phyloP scores from a whole-genome alignment of 1,140 invertebrate genomes.

The Pygmarrhopalites habei region DNA sequence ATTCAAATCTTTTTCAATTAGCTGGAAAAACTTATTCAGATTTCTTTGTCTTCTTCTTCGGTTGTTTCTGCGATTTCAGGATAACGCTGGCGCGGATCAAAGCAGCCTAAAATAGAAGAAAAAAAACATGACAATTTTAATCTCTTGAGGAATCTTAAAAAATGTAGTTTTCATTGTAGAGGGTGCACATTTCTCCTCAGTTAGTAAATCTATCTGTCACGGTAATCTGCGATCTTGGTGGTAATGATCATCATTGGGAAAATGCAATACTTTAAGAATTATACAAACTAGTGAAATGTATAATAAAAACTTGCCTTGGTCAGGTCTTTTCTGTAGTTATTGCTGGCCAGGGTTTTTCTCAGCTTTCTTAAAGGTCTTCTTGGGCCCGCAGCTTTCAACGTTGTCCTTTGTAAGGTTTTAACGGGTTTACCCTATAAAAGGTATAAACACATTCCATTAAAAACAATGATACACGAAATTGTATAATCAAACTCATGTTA shows the following conservation, averaged over 20 bases:
- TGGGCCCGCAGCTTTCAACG: slow-evolving; percentile 70
- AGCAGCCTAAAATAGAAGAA: slow-evolving; percentile 58
- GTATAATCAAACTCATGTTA: too few species aligned
- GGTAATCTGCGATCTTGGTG: slow-evolving; percentile 33
- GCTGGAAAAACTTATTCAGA: slow-evolving; percentile 53
- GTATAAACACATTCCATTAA: slow-evolving; percentile 26
- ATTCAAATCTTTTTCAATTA: neutral
- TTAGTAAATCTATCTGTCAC: slow-evolving; percentile 17
- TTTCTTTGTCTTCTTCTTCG: slow-evolving; percentile 72
- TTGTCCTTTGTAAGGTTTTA: slow-evolving; percentile 60
- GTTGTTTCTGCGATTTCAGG: slow-evolving; percentile 76
- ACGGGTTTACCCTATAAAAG: slow-evolving; percentile 61
- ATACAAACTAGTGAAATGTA: slow-evolving; percentile 2
- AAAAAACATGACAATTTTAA: slow-evolving; percentile 2
- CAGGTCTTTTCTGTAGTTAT: slow-evolving; percentile 80
- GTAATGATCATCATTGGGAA: slow-evolving; percentile 29
- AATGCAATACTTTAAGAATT: neutral
- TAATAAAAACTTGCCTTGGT: slow-evolving; percentile 57
- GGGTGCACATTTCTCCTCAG: too few species aligned
- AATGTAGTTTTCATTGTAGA: too few species aligned
- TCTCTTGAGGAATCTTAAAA: too few species aligned
- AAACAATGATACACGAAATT: neutral
- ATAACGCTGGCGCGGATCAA: slow-evolving; percentile 84
- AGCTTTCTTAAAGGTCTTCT: slow-evolving; percentile 75
- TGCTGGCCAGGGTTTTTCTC: slow-evolving; percentile 65